phyloP scores from a whole-genome alignment of 2,888 invertebrate genomes.

The Mythimna vitellina region DNA sequence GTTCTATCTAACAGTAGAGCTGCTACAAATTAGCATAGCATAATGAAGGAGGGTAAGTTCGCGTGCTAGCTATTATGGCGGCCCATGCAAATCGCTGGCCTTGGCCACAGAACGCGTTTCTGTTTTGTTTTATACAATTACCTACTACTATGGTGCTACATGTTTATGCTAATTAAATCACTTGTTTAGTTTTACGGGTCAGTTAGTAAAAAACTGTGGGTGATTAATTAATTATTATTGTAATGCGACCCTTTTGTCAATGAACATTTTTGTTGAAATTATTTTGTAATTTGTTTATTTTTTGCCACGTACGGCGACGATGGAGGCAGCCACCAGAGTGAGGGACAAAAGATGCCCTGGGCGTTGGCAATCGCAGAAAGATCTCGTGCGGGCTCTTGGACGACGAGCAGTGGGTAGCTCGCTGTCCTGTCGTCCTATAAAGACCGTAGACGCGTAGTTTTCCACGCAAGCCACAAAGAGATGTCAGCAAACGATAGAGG shows the following conservation, averaged over 20 bases:
- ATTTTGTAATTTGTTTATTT: no score
- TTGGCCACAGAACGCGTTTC: slow-evolving; percentile 34
- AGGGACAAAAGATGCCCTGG: no score
- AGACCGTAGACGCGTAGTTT: no score
- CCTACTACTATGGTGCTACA: slow-evolving; percentile 3
- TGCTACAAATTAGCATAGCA: slow-evolving; percentile 42
- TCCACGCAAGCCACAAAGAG: no score
- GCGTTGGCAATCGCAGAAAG: no score
- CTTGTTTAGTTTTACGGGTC: slow-evolving; percentile 26
- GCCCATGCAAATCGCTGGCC: slow-evolving; percentile 59
- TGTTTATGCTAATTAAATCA: slow-evolving; percentile 21
- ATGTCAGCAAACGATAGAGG: no score
- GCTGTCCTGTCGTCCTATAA: no score
- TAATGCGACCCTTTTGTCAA: not conserved
- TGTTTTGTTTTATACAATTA: slow-evolving; percentile 18
- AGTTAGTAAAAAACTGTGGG: slow-evolving; percentile 16
- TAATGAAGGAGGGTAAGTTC: slow-evolving; percentile 56
- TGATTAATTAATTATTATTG: slow-evolving; percentile 1
- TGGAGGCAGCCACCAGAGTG: no score
- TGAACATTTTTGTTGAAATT: no score
- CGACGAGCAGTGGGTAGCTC: no score
- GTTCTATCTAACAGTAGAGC: slow-evolving; percentile 30
- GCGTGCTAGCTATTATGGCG: slow-evolving; percentile 61
- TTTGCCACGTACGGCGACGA: no score
- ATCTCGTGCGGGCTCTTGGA: no score